These are phyloP conservation scores for Coptotermes formosanus DNA, from an alignment of 1,140 invertebrate genomes.

Conservation along the genomic window DNA sequence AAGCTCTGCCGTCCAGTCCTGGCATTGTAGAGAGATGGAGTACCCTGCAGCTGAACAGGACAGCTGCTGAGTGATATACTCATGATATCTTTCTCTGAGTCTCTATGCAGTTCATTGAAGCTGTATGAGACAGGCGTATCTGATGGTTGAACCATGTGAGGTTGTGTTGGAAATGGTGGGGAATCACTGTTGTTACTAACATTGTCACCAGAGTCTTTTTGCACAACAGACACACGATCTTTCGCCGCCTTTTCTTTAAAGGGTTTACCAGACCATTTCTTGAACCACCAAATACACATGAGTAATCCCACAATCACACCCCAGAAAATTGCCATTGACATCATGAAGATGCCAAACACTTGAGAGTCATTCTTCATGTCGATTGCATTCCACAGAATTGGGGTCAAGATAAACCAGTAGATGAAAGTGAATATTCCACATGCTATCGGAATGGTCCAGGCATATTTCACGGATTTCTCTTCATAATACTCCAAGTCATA, in stretches of 20 bases:
- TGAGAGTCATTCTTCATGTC: neutral
- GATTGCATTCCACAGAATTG: constrained; percentile 36
- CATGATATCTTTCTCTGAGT: neutral
- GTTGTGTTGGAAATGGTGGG: neutral
- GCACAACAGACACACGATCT: neutral
- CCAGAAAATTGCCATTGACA: neutral
- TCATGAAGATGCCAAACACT: neutral
- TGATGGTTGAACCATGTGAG: neutral
- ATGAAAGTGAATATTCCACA: constrained; percentile 42
- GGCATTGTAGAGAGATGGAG: constrained; percentile 21
- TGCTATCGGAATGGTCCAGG: neutral
- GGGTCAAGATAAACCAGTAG: constrained; percentile 48
- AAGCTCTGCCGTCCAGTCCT: constrained; percentile 20
- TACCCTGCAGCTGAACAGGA: constrained; percentile 5
- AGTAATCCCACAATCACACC: constrained; percentile 36
- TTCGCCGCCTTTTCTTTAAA: neutral
- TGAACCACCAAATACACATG: neutral
- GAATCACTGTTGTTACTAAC: neutral
- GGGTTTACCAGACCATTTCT: neutral
- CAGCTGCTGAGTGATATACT: neutral
- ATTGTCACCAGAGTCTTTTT: neutral
- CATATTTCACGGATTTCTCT: neutral
- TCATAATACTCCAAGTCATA: neutral
- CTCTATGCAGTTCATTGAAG: neutral
- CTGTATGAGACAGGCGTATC: neutral